A percentile compares a stretch with the other conserved stretches of the same genome.
Conservation (phyloP, 2,113 vertebrate genomes). For the Mormoops blainvillei region DNA sequence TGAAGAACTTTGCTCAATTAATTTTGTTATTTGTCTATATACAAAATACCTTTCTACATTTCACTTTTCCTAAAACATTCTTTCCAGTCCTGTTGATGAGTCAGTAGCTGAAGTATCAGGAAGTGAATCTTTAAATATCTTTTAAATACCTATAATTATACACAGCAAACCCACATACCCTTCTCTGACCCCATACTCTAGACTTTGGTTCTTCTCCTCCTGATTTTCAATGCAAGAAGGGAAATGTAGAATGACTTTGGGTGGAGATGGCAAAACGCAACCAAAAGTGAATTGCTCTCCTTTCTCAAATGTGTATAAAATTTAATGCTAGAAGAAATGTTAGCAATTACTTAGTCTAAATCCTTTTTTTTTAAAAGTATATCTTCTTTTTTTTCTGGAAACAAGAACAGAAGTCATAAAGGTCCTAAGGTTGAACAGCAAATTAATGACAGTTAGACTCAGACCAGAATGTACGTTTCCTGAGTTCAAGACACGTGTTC, state of each 20-base stretch:
- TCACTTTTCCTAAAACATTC: background rate
- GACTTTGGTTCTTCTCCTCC: background rate
- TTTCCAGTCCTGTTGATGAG: background rate
- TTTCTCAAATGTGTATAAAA: background rate
- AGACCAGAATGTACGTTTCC: background rate
- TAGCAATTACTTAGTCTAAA: background rate
- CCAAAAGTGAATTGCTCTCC: background rate
- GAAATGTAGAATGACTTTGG: background rate
- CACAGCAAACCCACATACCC: background rate
- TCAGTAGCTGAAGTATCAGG: constrained; percentile 16
- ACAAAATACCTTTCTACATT: background rate
- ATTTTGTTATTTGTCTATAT: background rate
- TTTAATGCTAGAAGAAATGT: background rate
- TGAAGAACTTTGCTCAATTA: background rate
- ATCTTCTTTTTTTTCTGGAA: background rate
- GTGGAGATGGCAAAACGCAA: background rate
- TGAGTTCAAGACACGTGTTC: background rate
- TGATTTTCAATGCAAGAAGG: background rate
- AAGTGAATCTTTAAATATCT: constrained; percentile 11
- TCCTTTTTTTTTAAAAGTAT: background rate
- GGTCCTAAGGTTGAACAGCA: background rate
- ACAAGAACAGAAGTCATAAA: background rate
- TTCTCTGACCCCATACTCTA: background rate
- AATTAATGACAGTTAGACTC: background rate
- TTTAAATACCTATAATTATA: background rate